These are phyloP conservation scores for Sinella curviseta DNA, from an alignment of 1,140 invertebrate genomes.

Conservation along the genomic window DNA sequence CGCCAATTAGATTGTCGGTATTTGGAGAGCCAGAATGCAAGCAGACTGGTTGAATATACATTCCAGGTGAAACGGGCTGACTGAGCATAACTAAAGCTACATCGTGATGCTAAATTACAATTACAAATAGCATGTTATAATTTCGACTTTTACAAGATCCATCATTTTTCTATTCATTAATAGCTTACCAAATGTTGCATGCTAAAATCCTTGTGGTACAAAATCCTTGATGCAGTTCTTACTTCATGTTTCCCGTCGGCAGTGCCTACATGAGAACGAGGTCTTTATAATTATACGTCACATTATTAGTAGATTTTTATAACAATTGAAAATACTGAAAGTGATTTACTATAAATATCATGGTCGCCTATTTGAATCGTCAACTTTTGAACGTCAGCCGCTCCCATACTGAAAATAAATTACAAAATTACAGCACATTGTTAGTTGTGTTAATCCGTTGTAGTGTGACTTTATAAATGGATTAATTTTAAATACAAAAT, in stretches of 20 bases:
- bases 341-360: constrained; percentile 52
- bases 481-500: neutral
- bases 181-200: constrained; percentile 35
- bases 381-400: constrained; percentile 29
- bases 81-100: constrained; percentile 80
- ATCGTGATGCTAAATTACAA: constrained; percentile 69
- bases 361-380: constrained; percentile 40
- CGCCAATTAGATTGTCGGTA: neutral
- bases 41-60: constrained; percentile 78
- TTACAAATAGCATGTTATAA: neutral
- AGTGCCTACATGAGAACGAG: neutral
- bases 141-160: neutral
- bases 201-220: constrained; percentile 39
- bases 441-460: neutral
- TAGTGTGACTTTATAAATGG: too few relatives aligned
- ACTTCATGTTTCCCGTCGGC: constrained; percentile 24
- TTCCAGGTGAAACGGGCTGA: constrained; percentile 70
- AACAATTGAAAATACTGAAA: neutral
- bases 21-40: constrained; percentile 60
- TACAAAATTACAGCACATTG: neutral
- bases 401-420: constrained; percentile 28
- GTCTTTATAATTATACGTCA: neutral
- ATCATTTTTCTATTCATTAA: neutral
- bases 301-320: neutral
- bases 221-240: constrained; percentile 32